Conservation (phyloP, 2,888 invertebrate genomes). For the Alviniconcha strummeri region DNA sequence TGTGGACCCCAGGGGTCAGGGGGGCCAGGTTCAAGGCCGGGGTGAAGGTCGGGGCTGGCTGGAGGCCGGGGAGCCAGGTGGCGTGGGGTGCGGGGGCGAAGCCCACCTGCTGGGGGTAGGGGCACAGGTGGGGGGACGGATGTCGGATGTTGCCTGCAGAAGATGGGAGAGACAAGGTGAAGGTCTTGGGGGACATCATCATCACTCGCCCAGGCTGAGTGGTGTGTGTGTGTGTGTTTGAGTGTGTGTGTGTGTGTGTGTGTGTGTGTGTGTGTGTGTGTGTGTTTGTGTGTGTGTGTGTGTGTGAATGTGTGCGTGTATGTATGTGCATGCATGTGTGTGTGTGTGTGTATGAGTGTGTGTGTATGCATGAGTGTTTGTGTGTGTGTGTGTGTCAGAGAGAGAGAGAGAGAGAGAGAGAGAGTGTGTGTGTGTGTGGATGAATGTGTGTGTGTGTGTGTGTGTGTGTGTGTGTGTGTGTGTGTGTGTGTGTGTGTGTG, state of each 20-base stretch:
- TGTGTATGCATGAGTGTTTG: too few species aligned
- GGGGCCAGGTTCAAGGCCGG: slow-evolving; percentile 27
- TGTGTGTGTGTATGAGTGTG: too few species aligned
- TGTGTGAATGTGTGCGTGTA: too few species aligned
- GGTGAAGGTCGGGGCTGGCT: neutral
- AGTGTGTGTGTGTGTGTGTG: too few species aligned
- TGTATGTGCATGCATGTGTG: neutral
- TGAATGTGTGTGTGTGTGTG: neutral
- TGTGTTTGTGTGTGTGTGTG: too few species aligned
- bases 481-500: slow-evolving; percentile 11
- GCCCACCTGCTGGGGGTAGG: neutral
- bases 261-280: too few species aligned
- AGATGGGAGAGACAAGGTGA: neutral
- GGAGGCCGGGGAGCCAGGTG: neutral
- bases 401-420: neutral
- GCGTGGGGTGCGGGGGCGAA: neutral
- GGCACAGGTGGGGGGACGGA: neutral
- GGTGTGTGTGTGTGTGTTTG: neutral
- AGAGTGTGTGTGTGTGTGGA: neutral
- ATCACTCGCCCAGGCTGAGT: too few species aligned
- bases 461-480: neutral
- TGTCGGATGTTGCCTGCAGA: neutral
- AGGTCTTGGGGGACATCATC: too few species aligned
- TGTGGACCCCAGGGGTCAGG: slow-evolving; percentile 1
- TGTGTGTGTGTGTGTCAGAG: neutral